phyloP scores from a whole-genome alignment of 2,113 vertebrate genomes.

The Corythaixoides concolor region DNA sequence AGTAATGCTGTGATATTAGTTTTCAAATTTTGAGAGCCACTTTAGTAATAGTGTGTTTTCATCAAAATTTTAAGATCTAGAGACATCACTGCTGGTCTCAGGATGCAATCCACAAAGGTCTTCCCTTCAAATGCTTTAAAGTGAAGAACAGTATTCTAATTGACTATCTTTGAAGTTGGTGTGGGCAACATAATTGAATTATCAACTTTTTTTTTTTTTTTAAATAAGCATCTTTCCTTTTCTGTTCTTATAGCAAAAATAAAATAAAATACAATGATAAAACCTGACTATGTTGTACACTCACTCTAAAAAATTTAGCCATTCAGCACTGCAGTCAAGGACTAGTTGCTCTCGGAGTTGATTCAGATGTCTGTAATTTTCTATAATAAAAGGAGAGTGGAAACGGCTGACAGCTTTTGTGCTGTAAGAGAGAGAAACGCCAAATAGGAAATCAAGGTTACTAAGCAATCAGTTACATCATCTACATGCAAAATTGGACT shows the following conservation, averaged over 20 bases:
- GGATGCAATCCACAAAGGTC: not conserved
- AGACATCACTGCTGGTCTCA: not conserved
- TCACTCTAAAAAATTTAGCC: slow-evolving; percentile 91
- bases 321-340: slow-evolving; percentile 86
- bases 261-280: not conserved
- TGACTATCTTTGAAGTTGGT: not conserved
- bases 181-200: not conserved
- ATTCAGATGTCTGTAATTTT: slow-evolving; percentile 83
- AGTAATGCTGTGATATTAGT: not conserved
- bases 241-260: not conserved
- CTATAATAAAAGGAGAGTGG: slow-evolving; percentile 89
- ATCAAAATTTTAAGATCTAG: not conserved
- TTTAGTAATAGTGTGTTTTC: not conserved
- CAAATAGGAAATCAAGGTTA: slow-evolving; percentile 70
- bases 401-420: slow-evolving; percentile 93
- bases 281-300: slow-evolving; percentile 50
- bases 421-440: slow-evolving; percentile 70
- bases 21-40: not conserved
- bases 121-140: not conserved
- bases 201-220: not conserved
- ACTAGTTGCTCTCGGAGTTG: slow-evolving; percentile 91
- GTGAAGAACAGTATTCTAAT: not conserved
- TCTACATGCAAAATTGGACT: slow-evolving; percentile 37
- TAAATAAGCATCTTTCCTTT: not conserved
- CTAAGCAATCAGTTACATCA: slow-evolving; percentile 57